Conservation (phyloP, 2,113 vertebrate genomes). For the human (Homo sapiens) region GRCh38 chr12:98932501-98933000, state of each 20-base stretch:
- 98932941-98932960: background rate
- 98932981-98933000: background rate
- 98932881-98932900: background rate
- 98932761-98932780: conserved; percentile 35
- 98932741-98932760: background rate
- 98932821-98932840: background rate
- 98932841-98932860: background rate
- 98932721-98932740: conserved; percentile 20
- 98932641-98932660: background rate
- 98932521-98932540: conserved; percentile 17
- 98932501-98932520: background rate
- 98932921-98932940: background rate
- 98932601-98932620: conserved; percentile 22
- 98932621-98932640: background rate
- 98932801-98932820: conserved; percentile 6
- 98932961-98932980: background rate
- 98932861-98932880: background rate
- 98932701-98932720: conserved; percentile 15
- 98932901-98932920: background rate
- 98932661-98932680: background rate
- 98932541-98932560: conserved; percentile 26
- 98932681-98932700: conserved; percentile 23
- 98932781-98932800: background rate
- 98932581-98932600: background rate
- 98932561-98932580: conserved; percentile 27